Base-by-base conservation (phyloP, 2,888 invertebrate genomes). In the Sesia apiformis region DNA sequence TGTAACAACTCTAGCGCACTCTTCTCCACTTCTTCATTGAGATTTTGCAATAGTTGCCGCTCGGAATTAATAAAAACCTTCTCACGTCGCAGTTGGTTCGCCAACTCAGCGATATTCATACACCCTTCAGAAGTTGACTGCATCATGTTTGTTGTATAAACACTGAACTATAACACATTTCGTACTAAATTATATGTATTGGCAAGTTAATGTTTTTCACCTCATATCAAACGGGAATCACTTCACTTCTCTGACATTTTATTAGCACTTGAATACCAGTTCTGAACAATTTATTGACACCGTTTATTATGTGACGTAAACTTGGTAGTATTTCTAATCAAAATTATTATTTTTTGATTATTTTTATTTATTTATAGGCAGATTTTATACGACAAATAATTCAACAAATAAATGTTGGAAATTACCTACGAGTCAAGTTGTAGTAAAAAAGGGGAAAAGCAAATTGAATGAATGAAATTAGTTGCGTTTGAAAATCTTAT, bases 61-160 rank as follows among this genome's bases (percentile, higher is more conserved):
- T 98, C 98, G 3, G 95, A 94, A 64, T 93, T 93, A 55, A 97
- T 95, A 77, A 97, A 97, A 56, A 98, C 91, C 68, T 95, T 94
- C 81, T 98, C 98, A 75, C 95, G 93, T 56, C 94, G 92, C 63
- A 97, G 86, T 75, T 94, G 94, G 62, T 84, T 85, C 39, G 90
- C 89, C 62, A 90, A 67, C 68, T 89, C 90, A 55, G 88, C 83
- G 60, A 90, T 88, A 64, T 90, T 88, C 81, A 88, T 80, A 65
- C 87, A 86, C 58, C 87, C 85, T 60, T 88, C 89, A 38, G 88
- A 78, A 50, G 84, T 77, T 55, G 88, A 80, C 80, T 88, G 89
- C 89, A 89, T 89, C 81, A 81, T 87, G 65, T 68, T 80, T 64
- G 63, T 58, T 62, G 60, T 55, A 52, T 53, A 52, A 8, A 40